A percentile compares a stretch with the other conserved stretches of the same genome.
Conservation (phyloP, 2,797 vertebrate species). For the Tangara arthus region DNA sequence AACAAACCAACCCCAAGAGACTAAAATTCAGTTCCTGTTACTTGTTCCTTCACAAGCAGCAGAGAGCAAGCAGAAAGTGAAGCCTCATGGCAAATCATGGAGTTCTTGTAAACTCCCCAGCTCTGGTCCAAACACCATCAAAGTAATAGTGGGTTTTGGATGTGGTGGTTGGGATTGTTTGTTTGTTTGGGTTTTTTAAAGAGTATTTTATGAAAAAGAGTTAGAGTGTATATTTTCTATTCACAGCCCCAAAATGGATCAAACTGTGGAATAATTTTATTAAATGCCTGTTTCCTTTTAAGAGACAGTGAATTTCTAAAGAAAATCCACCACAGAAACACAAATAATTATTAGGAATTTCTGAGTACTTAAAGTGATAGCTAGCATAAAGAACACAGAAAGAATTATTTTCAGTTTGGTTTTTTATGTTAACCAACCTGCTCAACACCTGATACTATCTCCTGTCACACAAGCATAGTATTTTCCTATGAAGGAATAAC, state of each 20-base stretch:
- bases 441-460: neutral
- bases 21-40: neutral
- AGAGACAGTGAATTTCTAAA: neutral
- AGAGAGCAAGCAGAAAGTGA: neutral
- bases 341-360: neutral
- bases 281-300: neutral
- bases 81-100: neutral
- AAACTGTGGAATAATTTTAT: neutral
- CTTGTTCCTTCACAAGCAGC: neutral
- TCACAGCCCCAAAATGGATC: neutral
- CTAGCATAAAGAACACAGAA: neutral
- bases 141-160: neutral
- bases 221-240: neutral
- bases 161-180: no score
- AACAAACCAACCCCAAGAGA: neutral
- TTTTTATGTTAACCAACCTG: neutral
- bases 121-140: neutral
- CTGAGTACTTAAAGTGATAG: neutral
- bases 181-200: fast-evolving
- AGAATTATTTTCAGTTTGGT: neutral
- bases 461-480: neutral
- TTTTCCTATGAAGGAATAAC: neutral
- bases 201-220: neutral
- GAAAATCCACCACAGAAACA: neutral
- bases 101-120: neutral